A percentile compares a stretch with the other conserved stretches of the same genome.
These are phyloP conservation scores for Epinephelus moara DNA, from an alignment of 2,113 vertebrate genomes.

Conservation along the genomic window DNA sequence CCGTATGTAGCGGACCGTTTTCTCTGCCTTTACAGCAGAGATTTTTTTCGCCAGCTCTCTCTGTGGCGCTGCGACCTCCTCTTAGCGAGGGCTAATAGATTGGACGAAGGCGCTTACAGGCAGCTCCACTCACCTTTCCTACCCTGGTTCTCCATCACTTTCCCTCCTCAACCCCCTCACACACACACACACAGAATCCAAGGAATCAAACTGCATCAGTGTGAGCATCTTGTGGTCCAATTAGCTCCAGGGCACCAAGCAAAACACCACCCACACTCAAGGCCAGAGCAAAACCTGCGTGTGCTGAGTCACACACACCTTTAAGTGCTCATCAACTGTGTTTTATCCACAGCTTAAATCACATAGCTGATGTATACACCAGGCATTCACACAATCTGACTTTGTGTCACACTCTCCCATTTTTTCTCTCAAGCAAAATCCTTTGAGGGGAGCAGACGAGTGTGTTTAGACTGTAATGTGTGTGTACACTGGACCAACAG, in stretches of 20 bases:
- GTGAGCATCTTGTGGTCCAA: slow-evolving; percentile 6
- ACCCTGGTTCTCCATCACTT: neutral
- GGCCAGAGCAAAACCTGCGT: neutral
- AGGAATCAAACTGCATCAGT: slow-evolving; percentile 23
- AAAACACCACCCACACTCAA: slow-evolving; percentile 5
- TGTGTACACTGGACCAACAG: slow-evolving; percentile 65
- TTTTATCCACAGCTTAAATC: slow-evolving; percentile 37
- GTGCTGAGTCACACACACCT: neutral
- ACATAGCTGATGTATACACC: slow-evolving; percentile 33
- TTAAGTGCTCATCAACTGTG: slow-evolving; percentile 8
- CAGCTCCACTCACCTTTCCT: slow-evolving; percentile 29
- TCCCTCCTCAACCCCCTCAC: neutral
- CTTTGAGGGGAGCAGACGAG: slow-evolving; percentile 21
- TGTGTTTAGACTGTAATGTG: neutral
- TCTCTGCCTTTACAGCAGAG: neutral
- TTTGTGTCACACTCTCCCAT: slow-evolving; percentile 1
- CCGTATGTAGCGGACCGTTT: neutral
- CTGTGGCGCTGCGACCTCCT: slow-evolving; percentile 44
- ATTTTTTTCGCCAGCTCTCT: slow-evolving; percentile 19
- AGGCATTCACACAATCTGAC: slow-evolving; percentile 16
- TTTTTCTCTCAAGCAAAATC: slow-evolving; percentile 1
- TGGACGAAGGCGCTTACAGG: slow-evolving; percentile 24
- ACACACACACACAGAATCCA: neutral
- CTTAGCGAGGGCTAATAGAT: slow-evolving; percentile 48
- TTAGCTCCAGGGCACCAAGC: slow-evolving; percentile 28